These are phyloP conservation scores for Lineus longissimus DNA, from an alignment of 1,140 invertebrate genomes.

Conservation along the genomic window DNA sequence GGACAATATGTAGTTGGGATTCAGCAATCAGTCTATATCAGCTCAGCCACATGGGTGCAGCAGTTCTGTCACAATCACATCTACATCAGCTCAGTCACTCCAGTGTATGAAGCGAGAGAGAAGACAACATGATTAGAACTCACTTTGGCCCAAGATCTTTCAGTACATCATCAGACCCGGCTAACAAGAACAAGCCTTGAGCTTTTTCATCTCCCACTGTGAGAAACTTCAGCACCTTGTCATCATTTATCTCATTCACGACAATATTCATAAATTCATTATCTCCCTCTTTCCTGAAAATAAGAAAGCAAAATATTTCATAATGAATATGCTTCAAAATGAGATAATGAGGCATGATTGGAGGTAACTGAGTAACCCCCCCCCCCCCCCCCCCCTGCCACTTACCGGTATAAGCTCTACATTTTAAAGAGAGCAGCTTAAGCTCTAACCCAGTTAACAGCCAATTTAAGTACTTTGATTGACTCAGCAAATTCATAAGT, in stretches of 20 bases:
- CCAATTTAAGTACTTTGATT: too few relatives aligned
- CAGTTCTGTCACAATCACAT: background rate
- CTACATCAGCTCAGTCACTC: background rate
- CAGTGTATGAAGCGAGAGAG: background rate
- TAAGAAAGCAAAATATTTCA: constrained; percentile 38
- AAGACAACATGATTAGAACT: constrained; percentile 14
- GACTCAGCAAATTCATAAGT: too few relatives aligned
- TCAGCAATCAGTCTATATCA: too few relatives aligned
- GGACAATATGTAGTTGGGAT: too few relatives aligned
- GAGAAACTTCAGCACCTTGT: constrained; percentile 62
- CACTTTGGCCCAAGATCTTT: constrained; percentile 56
- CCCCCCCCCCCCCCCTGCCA: too few relatives aligned
- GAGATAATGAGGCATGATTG: background rate
- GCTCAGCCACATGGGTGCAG: too few relatives aligned
- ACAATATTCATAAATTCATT: constrained; percentile 68
- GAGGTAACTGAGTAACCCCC: too few relatives aligned
- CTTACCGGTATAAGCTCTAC: too few relatives aligned
- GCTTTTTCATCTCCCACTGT: constrained; percentile 68
- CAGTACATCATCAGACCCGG: constrained; percentile 57
- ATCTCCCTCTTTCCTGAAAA: constrained; percentile 70
- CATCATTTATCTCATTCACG: constrained; percentile 59
- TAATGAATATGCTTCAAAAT: background rate
- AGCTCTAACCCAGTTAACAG: too few relatives aligned
- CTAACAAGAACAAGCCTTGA: constrained; percentile 62
- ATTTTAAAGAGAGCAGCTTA: too few relatives aligned